These are phyloP conservation scores for Tiliacea aurago DNA, from an alignment of 2,888 invertebrate genomes.

Conservation along the genomic window DNA sequence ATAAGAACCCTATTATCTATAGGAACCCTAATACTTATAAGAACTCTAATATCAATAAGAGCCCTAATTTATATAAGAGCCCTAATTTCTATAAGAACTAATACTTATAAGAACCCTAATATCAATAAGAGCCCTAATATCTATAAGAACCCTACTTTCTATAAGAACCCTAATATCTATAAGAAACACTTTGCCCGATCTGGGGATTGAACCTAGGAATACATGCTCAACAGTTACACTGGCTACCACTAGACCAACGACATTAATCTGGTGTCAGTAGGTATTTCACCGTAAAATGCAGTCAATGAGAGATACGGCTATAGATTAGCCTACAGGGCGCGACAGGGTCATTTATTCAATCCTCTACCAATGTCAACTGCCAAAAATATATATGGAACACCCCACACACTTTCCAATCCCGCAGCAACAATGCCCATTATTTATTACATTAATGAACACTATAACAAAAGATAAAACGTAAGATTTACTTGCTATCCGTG, in stretches of 20 bases:
- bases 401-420: neutral
- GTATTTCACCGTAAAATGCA: neutral
- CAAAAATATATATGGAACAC: neutral
- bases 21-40: too few species aligned
- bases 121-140: too few species aligned
- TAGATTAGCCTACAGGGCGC: too few species aligned
- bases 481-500: conserved; percentile 40
- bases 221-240: neutral
- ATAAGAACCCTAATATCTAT: too few species aligned
- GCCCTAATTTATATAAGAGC: too few species aligned
- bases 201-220: neutral
- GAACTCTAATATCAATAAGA: too few species aligned
- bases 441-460: conserved; percentile 18
- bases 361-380: neutral
- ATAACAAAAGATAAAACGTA: conserved; percentile 49
- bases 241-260: neutral
- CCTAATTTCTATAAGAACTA: too few species aligned
- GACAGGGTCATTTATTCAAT: neutral
- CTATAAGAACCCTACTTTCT: too few species aligned
- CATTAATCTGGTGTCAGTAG: neutral
- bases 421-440: conserved; percentile 12
- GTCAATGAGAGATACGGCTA: neutral
- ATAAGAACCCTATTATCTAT: too few species aligned
- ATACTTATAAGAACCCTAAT: too few species aligned
- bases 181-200: neutral